Evolutionary conservation across 2,888 invertebrate genomes (phyloP), one percentile per base, ranked within the genome.

Genomic region (Drosophila paucipuncta): DNA sequence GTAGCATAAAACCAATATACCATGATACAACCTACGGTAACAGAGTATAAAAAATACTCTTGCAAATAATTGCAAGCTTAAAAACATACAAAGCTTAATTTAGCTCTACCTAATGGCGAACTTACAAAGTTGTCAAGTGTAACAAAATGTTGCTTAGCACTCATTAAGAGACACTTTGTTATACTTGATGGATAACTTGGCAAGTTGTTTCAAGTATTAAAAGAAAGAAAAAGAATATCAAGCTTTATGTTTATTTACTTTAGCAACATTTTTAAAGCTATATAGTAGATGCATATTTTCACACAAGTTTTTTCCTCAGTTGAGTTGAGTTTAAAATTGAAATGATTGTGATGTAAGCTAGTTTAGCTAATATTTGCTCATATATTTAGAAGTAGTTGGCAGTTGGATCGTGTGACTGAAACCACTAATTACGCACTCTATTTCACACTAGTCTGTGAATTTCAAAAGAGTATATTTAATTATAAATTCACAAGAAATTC

Each of bases 401-500:
- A 49, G 11, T 4, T 22, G 25, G 47, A 71, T 55, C 49, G 47
- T 25, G 37, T 35, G 30, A 2, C 33, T 54, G 18, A 50, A 28
- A 22, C 62, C 31, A 39, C 25, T n/a, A 25, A 41, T 25, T 13
- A 39, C 35, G 35, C 59, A 58, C 54, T 37, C 25, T 25, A 39
- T 41, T 78, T 76, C 64, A 68, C 80, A 76, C 64, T 57, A 55
- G 35, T 13, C 50, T 79, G 70, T 64, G 39, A 78, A 79, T 75
- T 71, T 43, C 16, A 18, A 49, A 62, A 63, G 47, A 25, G 60
- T 50, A 55, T 65, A 61, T 70, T 41, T 76, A 49, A 64, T 71
- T 65, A 64, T 55, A 65, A 78, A 64, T 79, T 80, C 80, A 68
- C 76, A 49, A 47, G 78, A 74, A 66, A 59, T 41, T 62, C 59